phyloP scores from a whole-genome alignment of 2,888 invertebrate species.

The Ochropacha duplaris region DNA sequence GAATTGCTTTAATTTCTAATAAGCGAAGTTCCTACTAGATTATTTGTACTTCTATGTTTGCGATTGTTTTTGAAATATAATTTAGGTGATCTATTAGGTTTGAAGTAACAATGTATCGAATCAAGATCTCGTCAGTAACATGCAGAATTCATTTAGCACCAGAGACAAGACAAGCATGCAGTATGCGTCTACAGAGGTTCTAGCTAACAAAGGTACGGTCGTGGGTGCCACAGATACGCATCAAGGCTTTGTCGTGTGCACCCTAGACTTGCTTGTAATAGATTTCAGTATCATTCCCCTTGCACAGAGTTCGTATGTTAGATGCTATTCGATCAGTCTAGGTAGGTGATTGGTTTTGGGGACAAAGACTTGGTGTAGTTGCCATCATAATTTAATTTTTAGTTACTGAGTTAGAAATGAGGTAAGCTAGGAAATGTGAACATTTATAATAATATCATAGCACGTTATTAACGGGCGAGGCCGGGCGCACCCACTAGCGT shows the following conservation, averaged over 20 bases:
- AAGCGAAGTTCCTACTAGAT: no score
- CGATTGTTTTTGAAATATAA: no score
- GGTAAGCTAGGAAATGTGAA: background rate
- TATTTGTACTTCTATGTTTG: no score
- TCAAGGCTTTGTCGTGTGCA: slow-evolving; percentile 35
- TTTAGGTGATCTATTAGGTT: no score
- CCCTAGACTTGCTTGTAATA: background rate
- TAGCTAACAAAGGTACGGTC: slow-evolving; percentile 28
- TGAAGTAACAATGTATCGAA: no score
- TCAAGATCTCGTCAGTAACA: background rate
- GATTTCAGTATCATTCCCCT: slow-evolving; percentile 6
- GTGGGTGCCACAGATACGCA: slow-evolving; percentile 38
- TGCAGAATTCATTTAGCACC: background rate
- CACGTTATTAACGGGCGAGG: slow-evolving; percentile 47
- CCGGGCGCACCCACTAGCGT: slow-evolving; percentile 41
- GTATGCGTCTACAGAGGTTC: slow-evolving; percentile 6
- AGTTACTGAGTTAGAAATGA: background rate
- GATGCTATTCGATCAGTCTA: background rate
- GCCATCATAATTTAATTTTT: no score
- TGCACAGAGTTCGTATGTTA: background rate
- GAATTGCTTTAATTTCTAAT: no score
- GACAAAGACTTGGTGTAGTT: background rate
- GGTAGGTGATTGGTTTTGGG: background rate
- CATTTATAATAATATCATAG: background rate
- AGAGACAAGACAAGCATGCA: background rate